A percentile compares a stretch with the other conserved stretches of the same genome.
Evolutionary conservation across 2,113 vertebrate species (phyloP).

Genomic region (Vanacampus margaritifer): DNA sequence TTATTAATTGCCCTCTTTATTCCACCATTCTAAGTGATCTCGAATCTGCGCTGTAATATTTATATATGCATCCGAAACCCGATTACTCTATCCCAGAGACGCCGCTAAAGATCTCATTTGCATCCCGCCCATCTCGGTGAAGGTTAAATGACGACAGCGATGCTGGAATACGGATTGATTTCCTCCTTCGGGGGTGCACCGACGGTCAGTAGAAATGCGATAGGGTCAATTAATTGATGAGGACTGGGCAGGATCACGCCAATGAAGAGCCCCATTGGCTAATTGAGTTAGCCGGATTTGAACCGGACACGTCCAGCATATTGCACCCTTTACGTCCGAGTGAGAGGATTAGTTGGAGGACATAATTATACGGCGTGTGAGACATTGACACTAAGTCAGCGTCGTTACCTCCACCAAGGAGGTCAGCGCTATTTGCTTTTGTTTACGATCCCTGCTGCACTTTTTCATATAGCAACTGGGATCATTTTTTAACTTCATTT

Average conservation of each 20-base stretch:
- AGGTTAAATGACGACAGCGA: constrained; percentile 21
- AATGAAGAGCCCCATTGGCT: constrained; percentile 63
- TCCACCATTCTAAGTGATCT: constrained; percentile 54
- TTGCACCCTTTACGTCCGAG: constrained; percentile 57
- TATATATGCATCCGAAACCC: constrained; percentile 70
- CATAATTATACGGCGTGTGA: constrained; percentile 71
- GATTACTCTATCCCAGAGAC: constrained; percentile 63
- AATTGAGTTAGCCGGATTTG: constrained; percentile 69
- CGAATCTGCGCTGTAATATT: constrained; percentile 62
- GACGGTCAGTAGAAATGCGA: constrained; percentile 66
- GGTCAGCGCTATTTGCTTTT: neutral
- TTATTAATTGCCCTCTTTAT: constrained; percentile 67
- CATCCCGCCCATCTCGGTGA: constrained; percentile 48
- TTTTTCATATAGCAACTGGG: neutral
- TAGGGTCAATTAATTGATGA: constrained; percentile 67
- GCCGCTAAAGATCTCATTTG: constrained; percentile 73
- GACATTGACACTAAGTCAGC: constrained; percentile 44
- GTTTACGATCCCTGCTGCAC: neutral
- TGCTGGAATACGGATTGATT: constrained; percentile 53
- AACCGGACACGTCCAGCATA: constrained; percentile 71
- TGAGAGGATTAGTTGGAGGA: constrained; percentile 61
- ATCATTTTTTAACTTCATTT: neutral
- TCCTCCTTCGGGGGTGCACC: constrained; percentile 34
- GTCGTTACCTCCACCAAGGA: neutral
- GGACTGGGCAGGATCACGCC: constrained; percentile 58